A percentile compares a stretch with the other conserved stretches of the same genome.
These are phyloP conservation scores for Eleginops maclovinus DNA, from an alignment of 2,113 vertebrate genomes.

Conservation along the genomic window DNA sequence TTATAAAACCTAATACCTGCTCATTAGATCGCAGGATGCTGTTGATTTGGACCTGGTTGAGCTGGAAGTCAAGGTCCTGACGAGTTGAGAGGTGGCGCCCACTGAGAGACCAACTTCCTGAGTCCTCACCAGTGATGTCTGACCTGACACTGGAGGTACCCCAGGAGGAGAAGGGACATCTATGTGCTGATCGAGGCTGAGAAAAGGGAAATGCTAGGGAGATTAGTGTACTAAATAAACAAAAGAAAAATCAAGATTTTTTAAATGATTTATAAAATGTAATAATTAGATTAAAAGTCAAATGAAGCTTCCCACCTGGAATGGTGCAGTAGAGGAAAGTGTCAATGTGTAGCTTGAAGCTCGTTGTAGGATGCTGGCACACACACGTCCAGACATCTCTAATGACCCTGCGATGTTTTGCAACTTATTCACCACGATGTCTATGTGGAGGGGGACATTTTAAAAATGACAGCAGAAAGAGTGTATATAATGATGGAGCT, in stretches of 20 bases:
- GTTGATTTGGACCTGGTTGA: constrained; percentile 87
- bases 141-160: constrained; percentile 5
- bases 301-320: constrained; percentile 46
- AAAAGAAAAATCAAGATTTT: neutral
- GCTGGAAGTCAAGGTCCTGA: constrained; percentile 86
- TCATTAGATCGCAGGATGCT: constrained; percentile 87
- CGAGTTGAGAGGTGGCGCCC: constrained; percentile 69
- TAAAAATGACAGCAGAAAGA: neutral
- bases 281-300: neutral
- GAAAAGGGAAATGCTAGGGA: neutral
- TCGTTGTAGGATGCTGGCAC: constrained; percentile 67
- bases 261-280: too few species aligned
- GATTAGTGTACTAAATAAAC: neutral
- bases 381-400: constrained; percentile 78
- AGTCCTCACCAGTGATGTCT: neutral
- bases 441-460: accelerated
- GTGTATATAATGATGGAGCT: neutral
- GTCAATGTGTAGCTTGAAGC: constrained; percentile 50
- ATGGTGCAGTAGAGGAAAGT: neutral
- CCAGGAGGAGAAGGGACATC: constrained; percentile 57
- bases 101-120: constrained; percentile 12
- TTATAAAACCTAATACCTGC: constrained; percentile 66
- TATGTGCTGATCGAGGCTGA: constrained; percentile 5
- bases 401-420: neutral
- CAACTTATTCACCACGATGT: neutral